Evolutionary conservation across 30 jellyfish, hydroid and myxozoan species (phyloP), one percentile per base, ranked within the genome.

Genomic region (Rhopilema esculentum): DNA sequence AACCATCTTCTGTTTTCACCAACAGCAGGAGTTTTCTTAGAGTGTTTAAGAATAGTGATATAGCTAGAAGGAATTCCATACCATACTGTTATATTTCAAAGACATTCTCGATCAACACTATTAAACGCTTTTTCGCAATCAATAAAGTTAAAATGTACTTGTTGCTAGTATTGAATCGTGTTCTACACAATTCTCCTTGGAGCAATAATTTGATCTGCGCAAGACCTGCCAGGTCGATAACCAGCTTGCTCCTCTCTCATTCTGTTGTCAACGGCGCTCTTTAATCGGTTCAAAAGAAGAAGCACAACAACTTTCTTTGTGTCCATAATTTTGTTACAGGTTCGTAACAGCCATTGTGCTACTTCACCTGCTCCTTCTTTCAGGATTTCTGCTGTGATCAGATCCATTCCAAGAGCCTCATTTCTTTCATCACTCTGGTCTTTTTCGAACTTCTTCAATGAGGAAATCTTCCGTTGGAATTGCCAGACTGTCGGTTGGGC

Each of bases 331-430:
- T 9, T 71, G 18, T 12, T 24, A 17, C 82, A 71, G 0, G 9
- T 71, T 30, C 27, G 0, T 4, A 0, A 71, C 20, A 40, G 57
- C 57, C 57, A 40, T 40, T 40, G 57, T 40, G 57, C 57, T 6
- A 71, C 29, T 9, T 30, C 65, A 62, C 28, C 27, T 71, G 22
- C 82, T 20, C 82, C 82, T 26, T 71, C 65, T 29, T 71, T 71
- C 2, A 71, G 64, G 65, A 71, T 71, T 33, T 71, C 82, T 7
- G 65, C 82, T 71, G 82, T 71, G 26, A 71, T 71, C 82, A 18
- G 25, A 29, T 71, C 82, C 82, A 29, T 22, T 26, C 82, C 82
- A 28, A 64, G 65, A 15, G 82, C 65, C 82, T 71, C 28, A 21
- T 12, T 25, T 71, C 28, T 67, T 67, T 71, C 20, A 29, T 40